Evolutionary conservation across 1,140 invertebrate genomes (phyloP).

Genomic region (Harpegnathos saltator): DNA sequence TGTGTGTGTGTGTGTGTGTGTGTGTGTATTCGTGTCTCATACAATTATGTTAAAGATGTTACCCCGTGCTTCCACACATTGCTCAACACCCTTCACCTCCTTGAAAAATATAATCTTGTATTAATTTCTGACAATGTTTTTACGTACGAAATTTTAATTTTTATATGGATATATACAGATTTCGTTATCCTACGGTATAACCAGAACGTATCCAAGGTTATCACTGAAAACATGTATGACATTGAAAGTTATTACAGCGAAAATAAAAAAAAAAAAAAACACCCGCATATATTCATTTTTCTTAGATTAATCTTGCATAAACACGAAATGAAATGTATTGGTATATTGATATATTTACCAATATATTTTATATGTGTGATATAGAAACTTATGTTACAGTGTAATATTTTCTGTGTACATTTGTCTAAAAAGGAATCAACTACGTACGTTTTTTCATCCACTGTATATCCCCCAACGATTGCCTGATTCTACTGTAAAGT

Average conservation of each 20-base stretch:
- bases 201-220: too few relatives aligned
- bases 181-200: too few relatives aligned
- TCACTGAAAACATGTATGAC: too few relatives aligned
- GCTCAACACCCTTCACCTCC: not conserved
- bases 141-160: conserved; percentile 1
- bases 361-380: too few relatives aligned
- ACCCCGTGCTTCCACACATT: not conserved
- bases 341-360: not conserved
- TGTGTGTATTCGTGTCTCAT: too few relatives aligned
- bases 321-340: not conserved
- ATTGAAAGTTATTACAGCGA: too few relatives aligned
- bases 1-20: not conserved
- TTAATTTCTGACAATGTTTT: not conserved
- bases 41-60: conserved; percentile 12
- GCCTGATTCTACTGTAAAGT: not conserved
- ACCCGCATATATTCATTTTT: conserved; percentile 19
- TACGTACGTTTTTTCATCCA: too few relatives aligned
- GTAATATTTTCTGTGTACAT: too few relatives aligned
- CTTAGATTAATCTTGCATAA: not conserved
- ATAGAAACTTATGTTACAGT: not conserved
- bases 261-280: too few relatives aligned
- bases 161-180: conserved; percentile 10
- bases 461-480: too few relatives aligned
- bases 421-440: too few relatives aligned
- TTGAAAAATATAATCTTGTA: conserved; percentile 10